A percentile compares a stretch with the other conserved stretches of the same genome.
Evolutionary conservation across 2,113 vertebrate genomes (phyloP).

Genomic region (Merops nubicus): DNA sequence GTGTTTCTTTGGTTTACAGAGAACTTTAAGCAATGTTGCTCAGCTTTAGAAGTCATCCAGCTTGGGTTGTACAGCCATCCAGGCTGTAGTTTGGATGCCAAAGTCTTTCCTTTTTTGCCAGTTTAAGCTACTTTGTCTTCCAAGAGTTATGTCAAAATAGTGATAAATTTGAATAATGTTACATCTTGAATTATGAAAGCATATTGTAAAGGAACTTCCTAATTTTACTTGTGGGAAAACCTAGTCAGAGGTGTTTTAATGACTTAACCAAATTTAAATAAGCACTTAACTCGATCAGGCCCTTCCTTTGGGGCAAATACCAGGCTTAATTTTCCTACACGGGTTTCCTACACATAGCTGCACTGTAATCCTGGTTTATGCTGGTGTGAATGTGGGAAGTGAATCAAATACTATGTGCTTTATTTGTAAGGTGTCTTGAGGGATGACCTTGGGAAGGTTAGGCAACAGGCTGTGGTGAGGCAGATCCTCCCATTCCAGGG

Average conservation of each 20-base stretch:
- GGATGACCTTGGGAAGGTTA: constrained; percentile 45
- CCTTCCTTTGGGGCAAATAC: background rate
- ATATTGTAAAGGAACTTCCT: background rate
- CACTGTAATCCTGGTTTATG: background rate
- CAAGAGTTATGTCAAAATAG: background rate
- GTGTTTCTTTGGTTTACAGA: background rate
- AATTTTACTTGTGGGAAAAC: background rate
- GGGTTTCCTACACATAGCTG: background rate
- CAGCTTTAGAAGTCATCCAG: background rate
- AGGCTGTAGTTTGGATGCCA: background rate
- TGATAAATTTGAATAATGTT: background rate
- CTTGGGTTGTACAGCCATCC: background rate
- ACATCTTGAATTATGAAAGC: background rate
- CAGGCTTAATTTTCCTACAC: background rate
- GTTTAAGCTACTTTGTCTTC: background rate
- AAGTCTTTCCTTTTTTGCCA: background rate
- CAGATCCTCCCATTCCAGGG: background rate
- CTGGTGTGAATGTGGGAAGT: background rate
- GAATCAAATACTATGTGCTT: background rate
- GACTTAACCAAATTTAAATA: background rate
- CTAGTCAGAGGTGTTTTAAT: background rate
- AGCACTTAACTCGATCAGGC: background rate
- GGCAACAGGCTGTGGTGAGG: background rate
- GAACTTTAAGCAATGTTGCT: background rate
- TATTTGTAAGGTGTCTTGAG: background rate